Base-by-base conservation (phyloP, 2,888 invertebrate genomes). In the Cantharis rufa region DNA sequence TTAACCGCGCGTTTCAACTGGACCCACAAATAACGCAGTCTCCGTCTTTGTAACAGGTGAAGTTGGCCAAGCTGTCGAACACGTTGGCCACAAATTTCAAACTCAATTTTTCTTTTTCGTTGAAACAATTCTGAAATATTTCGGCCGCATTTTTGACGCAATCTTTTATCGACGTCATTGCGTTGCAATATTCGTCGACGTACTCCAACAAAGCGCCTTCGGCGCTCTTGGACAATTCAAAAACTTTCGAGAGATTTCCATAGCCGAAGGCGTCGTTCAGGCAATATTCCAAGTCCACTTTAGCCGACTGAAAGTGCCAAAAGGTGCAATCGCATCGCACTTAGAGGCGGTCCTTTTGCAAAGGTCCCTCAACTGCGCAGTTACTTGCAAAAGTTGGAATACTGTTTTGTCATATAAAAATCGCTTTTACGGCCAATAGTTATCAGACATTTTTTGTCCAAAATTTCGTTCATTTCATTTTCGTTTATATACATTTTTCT, bases 21-120 rank as follows among this genome's bases (percentile, higher is more conserved):
- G 24, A 24, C 73, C n/a, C 62, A 73, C 73, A 61, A 18, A 68
- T 68, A 69, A 73, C 48, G 11, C 73, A 61, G 15, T 73, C 73
- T 21, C 73, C 73, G 15, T 73, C 73, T 61, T 73, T 73, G 61
- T 62, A 73, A n/a, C 73, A 73, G n/a, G 73, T 68, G 24, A 73
- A 73, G 10, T 64, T 27, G 21, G 69, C 62, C 21, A 73, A 69
- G 15, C 64, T 64, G 3, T 73, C 69, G 15, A 64, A 48, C 1
- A 73, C 15, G 24, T 73, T 62, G 21, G 62, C 24, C 2, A 69
- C 9, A 10, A 73, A 61, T 62, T 69, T 68, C 62, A 73, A 69
- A 27, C 68, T 16, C 15, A 61, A 18, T 11, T 28, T 73, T 18
- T 73, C 73, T 15, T 62, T 69, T 7, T 69, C 62, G 48, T 73